Evolutionary conservation across 2,113 vertebrate species (phyloP).

Genomic region (Danio rerio): DNA sequence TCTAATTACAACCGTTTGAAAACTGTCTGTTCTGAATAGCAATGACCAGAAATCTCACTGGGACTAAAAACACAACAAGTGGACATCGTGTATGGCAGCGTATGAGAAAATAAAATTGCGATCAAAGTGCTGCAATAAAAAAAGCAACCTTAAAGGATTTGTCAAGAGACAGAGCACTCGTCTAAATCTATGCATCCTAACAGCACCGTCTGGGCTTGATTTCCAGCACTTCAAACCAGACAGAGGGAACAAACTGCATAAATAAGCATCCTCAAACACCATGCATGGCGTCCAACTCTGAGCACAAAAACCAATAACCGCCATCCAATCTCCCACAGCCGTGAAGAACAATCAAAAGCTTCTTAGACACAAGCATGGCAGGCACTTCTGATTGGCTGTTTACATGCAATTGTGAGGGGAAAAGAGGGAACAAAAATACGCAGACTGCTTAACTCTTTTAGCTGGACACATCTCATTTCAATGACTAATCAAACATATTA

Average conservation of each 20-base stretch:
- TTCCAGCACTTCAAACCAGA: constrained; percentile 43
- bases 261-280: constrained; percentile 44
- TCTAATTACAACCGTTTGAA: constrained; percentile 46
- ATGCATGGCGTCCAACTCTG: neutral
- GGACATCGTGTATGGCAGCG: neutral
- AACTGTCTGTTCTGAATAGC: constrained; percentile 19
- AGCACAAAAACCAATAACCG: constrained; percentile 26
- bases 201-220: constrained; percentile 36
- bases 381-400: neutral
- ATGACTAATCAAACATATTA: too few species aligned
- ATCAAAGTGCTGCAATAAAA: constrained; percentile 19
- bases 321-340: neutral
- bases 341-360: neutral
- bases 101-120: constrained; percentile 1
- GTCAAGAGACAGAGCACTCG: neutral
- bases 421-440: constrained; percentile 40
- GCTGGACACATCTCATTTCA: neutral
- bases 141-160: constrained; percentile 5
- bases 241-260: constrained; percentile 39
- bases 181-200: constrained; percentile 9
- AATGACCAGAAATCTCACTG: constrained; percentile 8
- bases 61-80: constrained; percentile 20
- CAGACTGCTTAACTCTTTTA: constrained; percentile 1
- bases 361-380: neutral
- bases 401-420: neutral